Evolutionary conservation across 2,888 invertebrate genomes (phyloP), one percentile per base, ranked within the genome.

Genomic region (Melieria picta): DNA sequence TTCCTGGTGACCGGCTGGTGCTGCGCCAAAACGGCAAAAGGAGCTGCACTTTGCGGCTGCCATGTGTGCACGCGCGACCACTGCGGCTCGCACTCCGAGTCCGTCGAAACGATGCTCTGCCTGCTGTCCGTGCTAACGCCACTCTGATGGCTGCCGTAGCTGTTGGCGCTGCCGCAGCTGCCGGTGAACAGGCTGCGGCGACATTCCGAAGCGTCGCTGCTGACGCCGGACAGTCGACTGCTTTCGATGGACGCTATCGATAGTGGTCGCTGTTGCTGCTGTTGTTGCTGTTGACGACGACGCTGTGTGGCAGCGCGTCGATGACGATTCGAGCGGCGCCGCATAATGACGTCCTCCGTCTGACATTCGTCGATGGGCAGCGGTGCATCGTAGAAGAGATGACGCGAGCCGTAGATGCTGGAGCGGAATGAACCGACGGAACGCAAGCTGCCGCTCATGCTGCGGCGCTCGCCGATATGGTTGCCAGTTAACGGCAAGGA

Each of bases 351-450:
- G 74, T 88, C 87, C 50, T 88, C 88, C n/a, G 86, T 88, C 71
- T 88, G 88, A 78, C 89, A 90, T 80, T 90, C 90, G 77, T 91
- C 91, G 30, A 87, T 90, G 74, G 88, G 90, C 72, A 90, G 83
- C n/a, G 89, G 89, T 55, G 90, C 86, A 79, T 91, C 91, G 79
- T 90, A 90, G 46, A 90, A 89, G 78, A 91, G 86, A 80, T 90
- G 90, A 45, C 90, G 86, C 1, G 90, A 90, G 2, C 90, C 89
- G 56, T 89, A 88, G 5, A 88, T 86, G 57, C 88, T 87, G 61
- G 88, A 86, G 45, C 89, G 87, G n/a, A 11, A 45, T 6, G 60
- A 16, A n/a, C 11, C 42, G 5, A 42, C n/a, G 16, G 63, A 13
- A 30, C 60, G 58, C 75, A 77, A 7, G 71, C 71, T n/a, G 75